Evolutionary conservation across 1,140 invertebrate genomes (phyloP), one percentile per base, ranked within the genome.

Genomic region (Psilanteris sp.): DNA sequence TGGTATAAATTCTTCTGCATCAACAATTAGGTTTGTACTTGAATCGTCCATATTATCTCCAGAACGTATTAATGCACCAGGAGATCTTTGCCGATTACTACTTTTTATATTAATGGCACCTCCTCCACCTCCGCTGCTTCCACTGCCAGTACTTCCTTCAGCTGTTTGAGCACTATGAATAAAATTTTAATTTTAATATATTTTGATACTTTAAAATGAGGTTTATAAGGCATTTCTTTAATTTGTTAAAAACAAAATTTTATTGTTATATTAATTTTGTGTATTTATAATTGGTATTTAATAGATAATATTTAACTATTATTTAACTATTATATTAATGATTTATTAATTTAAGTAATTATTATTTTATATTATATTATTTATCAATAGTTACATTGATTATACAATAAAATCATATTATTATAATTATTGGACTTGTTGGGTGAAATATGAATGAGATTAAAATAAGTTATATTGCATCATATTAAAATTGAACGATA

Each of bases 71-170:
- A 83, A 68, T 48, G 83, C 84, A 61, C 84, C 84, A 64, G 87
- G 87, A 64, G 86, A 88, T 80, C 85, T 83, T 72, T 87, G 86
- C 71, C 87, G 78, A 48, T 77, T 81, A 48, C 48, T 81, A 48
- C 81, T 71, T 22, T 80, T 84, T 73, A 83, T 81, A 13, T 71
- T 78, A 16, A 46, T 55, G 52, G 54, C 78, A 48, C 71, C 79
- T 27, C 80, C 79, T 24, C 79, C 80, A 46, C 81, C 80, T 22
- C 81, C 80, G 50, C 84, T 87, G 67, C 83, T 85, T 70, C 83
- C 85, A 83, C 84, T 86, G 31, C 85, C 82, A 64, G 83, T 84
- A 62, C 81, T 83, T 68, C 83, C 81, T 76, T 84, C 84, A 18
- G 81, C 81, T 15, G 80, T 32, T 62, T 85, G 83, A 57, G 73